phyloP scores from a whole-genome alignment of 2,113 vertebrate species.

The Rynchops niger region DNA sequence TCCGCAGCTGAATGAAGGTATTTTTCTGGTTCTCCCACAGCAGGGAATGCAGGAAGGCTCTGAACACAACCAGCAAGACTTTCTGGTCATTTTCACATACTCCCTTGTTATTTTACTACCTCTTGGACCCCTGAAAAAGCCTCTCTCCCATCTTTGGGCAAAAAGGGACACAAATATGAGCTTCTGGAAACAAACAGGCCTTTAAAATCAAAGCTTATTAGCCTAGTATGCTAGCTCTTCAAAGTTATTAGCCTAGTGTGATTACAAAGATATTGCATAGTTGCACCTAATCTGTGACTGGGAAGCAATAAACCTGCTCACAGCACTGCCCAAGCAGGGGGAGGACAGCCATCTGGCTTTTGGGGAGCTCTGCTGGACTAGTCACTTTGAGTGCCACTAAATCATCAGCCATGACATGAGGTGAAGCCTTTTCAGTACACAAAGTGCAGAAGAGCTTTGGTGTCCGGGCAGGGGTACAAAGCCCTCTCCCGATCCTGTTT shows the following conservation, averaged over 20 bases:
- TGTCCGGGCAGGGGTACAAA: background rate
- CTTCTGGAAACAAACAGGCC: background rate
- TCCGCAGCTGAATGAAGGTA: background rate
- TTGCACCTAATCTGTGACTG: background rate
- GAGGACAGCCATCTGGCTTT: background rate
- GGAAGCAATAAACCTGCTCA: background rate
- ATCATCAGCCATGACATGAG: background rate
- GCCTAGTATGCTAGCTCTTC: too few relatives aligned
- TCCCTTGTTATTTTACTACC: background rate
- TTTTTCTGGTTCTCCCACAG: background rate
- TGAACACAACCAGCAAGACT: background rate
- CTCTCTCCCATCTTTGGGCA: background rate
- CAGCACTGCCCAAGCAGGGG: background rate
- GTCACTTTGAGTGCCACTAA: background rate
- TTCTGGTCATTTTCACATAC: background rate
- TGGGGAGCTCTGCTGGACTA: background rate
- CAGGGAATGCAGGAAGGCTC: background rate
- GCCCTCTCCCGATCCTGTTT: background rate
- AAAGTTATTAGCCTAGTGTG: background rate
- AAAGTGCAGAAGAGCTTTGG: background rate
- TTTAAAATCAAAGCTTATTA: slow-evolving; percentile 20
- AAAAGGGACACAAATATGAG: background rate
- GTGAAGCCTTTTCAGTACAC: background rate
- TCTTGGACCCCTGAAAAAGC: background rate
- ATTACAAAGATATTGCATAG: background rate